These are phyloP conservation scores for Coecobrya sp. DNA, from an alignment of 2,888 invertebrate genomes.

Conservation along the genomic window DNA sequence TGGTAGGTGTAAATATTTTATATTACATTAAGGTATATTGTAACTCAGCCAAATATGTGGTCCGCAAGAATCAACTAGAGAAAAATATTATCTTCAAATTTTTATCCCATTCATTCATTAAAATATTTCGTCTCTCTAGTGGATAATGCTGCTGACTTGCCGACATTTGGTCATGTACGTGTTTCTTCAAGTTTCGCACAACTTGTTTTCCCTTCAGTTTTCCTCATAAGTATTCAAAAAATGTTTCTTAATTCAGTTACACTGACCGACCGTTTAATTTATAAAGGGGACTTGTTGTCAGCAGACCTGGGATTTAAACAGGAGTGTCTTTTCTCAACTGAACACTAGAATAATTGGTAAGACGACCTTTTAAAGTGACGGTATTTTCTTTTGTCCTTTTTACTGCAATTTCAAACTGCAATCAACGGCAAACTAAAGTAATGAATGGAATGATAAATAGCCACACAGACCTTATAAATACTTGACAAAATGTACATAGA, in stretches of 20 bases:
- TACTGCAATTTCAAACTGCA: background rate
- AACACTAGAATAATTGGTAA: background rate
- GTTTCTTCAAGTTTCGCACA: slow-evolving; percentile 61
- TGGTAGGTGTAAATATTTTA: background rate
- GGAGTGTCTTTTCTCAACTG: background rate
- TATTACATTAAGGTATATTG: too few species aligned
- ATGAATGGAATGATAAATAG: slow-evolving; percentile 13
- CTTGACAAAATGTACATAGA: background rate
- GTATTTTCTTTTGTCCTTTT: background rate
- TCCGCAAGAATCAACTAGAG: background rate
- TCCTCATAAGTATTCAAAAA: slow-evolving; percentile 67
- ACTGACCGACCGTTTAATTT: slow-evolving; percentile 50
- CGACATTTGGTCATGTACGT: slow-evolving; percentile 20
- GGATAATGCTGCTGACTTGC: slow-evolving; percentile 22
- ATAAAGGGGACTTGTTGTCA: background rate
- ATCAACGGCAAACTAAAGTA: background rate
- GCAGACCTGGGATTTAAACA: background rate
- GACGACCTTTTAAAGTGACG: slow-evolving; percentile 2
- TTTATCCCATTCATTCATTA: slow-evolving; percentile 57
- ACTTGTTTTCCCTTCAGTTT: slow-evolving; percentile 48
- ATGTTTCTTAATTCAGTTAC: slow-evolving; percentile 65
- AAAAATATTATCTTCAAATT: slow-evolving; percentile 40
- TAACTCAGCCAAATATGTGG: background rate
- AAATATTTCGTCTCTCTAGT: background rate
- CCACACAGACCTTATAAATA: background rate